A percentile compares a stretch with the other conserved stretches of the same genome.
phyloP scores from a whole-genome alignment of 2,888 invertebrate genomes.

The Apoderus coryli region DNA sequence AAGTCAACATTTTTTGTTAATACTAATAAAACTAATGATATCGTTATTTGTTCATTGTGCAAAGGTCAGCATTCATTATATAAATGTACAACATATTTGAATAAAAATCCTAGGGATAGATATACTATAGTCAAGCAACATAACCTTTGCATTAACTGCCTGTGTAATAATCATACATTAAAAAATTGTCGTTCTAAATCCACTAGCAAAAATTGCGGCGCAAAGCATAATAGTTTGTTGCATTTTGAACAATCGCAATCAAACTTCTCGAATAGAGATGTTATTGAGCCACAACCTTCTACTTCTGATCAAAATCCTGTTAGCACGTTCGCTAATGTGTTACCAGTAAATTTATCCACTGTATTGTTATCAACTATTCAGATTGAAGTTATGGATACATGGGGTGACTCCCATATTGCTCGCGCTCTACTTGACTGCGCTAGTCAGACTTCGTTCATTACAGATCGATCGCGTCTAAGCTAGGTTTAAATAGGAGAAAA shows the following conservation, averaged over 20 bases:
- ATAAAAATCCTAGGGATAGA: constrained; percentile 1
- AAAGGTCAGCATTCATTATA: too few species aligned
- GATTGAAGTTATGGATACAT: constrained; percentile 2
- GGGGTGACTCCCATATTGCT: constrained; percentile 1
- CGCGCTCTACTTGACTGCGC: constrained; percentile 4
- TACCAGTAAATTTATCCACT: too few species aligned
- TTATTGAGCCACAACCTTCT: too few species aligned
- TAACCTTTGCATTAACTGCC: constrained; percentile 1
- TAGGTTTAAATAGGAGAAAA: too few species aligned
- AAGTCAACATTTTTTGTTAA: constrained; percentile 6
- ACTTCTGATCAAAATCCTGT: too few species aligned
- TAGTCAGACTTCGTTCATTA: too few species aligned
- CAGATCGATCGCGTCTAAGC: too few species aligned
- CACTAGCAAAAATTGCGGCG: constrained; percentile 1
- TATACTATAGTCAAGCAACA: constrained; percentile 1
- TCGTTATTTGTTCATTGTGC: neutral
- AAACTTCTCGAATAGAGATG: too few species aligned
- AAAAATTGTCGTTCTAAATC: neutral
- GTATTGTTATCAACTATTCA: constrained; percentile 3
- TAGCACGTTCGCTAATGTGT: too few species aligned
- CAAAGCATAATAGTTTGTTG: too few species aligned
- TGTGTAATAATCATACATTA: constrained; percentile 1
- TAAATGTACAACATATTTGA: too few species aligned
- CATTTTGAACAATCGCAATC: too few species aligned
- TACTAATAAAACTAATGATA: neutral